These are phyloP conservation scores for Leucoma salicis DNA, from an alignment of 2,888 invertebrate genomes.

Conservation along the genomic window DNA sequence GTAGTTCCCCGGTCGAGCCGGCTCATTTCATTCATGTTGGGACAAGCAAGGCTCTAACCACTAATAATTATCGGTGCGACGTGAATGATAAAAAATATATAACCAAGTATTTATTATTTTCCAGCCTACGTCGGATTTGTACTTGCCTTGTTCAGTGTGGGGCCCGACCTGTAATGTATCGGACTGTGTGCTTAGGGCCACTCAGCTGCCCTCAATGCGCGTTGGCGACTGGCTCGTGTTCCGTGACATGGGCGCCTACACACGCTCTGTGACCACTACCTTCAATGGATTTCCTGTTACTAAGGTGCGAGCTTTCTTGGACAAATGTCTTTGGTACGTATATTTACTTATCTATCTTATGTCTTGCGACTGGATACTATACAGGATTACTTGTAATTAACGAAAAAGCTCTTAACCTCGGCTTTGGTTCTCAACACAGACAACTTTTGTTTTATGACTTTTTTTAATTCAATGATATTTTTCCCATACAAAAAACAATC, in stretches of 20 bases:
- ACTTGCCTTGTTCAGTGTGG: constrained; percentile 89
- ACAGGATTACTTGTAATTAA: too few species aligned
- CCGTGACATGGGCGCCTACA: constrained; percentile 98
- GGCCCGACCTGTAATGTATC: constrained; percentile 98
- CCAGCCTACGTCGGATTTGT: constrained; percentile 45
- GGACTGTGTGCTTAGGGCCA: constrained; percentile 87
- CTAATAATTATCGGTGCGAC: too few species aligned
- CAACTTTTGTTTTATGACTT: too few species aligned
- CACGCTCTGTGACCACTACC: constrained; percentile 93
- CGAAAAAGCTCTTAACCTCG: too few species aligned
- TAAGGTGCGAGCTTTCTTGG: constrained; percentile 86
- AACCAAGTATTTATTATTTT: neutral
- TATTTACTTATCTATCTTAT: neutral
- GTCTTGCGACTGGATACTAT: too few species aligned
- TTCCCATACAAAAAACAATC: too few species aligned
- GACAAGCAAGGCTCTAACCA: too few species aligned
- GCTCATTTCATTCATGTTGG: too few species aligned
- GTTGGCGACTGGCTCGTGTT: constrained; percentile 95
- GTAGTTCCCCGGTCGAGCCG: too few species aligned
- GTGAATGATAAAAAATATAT: too few species aligned
- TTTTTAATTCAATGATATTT: too few species aligned
- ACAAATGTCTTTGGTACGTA: neutral
- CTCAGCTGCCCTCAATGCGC: constrained; percentile 85
- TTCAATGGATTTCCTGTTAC: constrained; percentile 98
- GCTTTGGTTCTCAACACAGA: too few species aligned